Conservation (phyloP, 2,888 invertebrate genomes). For the Aporophyla nigra region DNA sequence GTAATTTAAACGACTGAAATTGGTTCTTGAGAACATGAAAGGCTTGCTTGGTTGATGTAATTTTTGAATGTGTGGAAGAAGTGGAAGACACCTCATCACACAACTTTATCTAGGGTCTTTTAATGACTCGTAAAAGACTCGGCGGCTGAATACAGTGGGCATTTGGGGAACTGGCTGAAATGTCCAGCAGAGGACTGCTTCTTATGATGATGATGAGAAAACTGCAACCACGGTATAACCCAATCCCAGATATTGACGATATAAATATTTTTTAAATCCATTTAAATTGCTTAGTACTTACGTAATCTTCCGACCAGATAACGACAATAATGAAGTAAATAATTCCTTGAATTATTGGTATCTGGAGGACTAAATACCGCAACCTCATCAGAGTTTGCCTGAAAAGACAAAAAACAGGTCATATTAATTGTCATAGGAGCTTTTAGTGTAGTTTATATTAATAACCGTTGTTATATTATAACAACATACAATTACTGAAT, state of each 20-base stretch:
- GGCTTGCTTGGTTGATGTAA: neutral
- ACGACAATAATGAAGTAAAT: conserved; percentile 91
- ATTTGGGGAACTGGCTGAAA: neutral
- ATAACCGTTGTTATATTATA: neutral
- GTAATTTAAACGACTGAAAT: neutral
- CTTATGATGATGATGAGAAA: neutral
- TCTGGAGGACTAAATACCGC: conserved; percentile 92
- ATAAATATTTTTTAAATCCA: too few species aligned
- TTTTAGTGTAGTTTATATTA: neutral
- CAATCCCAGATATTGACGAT: neutral
- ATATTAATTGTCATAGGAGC: neutral
- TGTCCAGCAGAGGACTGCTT: neutral
- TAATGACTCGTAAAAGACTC: neutral
- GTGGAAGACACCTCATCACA: too few species aligned
- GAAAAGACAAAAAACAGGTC: conserved; percentile 73
- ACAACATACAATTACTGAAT: conserved; percentile 1
- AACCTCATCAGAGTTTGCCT: conserved; percentile 90
- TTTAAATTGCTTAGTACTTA: conserved; percentile 76
- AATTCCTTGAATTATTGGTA: conserved; percentile 93
- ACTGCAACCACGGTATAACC: too few species aligned
- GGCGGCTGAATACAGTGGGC: neutral
- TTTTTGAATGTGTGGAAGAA: neutral
- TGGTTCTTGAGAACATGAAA: neutral
- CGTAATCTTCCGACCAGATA: conserved; percentile 93
- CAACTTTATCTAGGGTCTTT: neutral